Base-by-base conservation (phyloP, 1,140 invertebrate species). In the Rhyzopertha dominica region DNA sequence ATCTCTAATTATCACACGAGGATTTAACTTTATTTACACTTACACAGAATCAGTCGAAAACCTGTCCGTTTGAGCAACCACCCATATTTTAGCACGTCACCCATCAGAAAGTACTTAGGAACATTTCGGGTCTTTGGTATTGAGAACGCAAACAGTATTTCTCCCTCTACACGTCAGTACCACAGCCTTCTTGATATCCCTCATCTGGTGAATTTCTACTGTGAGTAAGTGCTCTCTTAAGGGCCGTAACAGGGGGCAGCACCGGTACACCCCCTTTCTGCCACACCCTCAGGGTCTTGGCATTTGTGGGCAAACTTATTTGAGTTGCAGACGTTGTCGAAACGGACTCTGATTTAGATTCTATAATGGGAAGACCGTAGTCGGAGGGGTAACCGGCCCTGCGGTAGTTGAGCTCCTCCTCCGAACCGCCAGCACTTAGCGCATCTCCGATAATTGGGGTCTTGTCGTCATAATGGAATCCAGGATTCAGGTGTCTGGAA, bases 131-230 rank as follows among this genome's bases (percentile, higher is more conserved):
- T 58, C 58, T 60, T 60, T 60, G 58, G 58, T 60, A 58, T 50
- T 25, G 29, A 26, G 22, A 43, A 18, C 9, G 30, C 7, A 22
- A n/a, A 37, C 10, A 16, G 14, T 22, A 4, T n/a, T 19, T 10
- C 4, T 35, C 5, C 28, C 10, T 62, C 77, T 78, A 93, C 62
- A 93, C 90, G 68, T 93, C 89, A 14, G 89, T 92, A 28, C 87
- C 89, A 65, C 87, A 90, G 47, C 87, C 87, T 71, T 93, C 90
- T 64, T 91, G 89, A 59, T 90, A 93, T 12, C 88, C 86, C 66
- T 93, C 89, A 60, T 93, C 90, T 12, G 87, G 85, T 1, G 87
- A 87, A 65, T 86, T 89, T 57, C 87, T 77, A 47, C 81, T 87
- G 52, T 81, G 84, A 47, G 77, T 80, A 2, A 88, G 75, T 8